Evolutionary conservation across 2,888 invertebrate genomes (phyloP), one percentile per base, ranked within the genome.

Genomic region (Chaetogeoica ovagalla): DNA sequence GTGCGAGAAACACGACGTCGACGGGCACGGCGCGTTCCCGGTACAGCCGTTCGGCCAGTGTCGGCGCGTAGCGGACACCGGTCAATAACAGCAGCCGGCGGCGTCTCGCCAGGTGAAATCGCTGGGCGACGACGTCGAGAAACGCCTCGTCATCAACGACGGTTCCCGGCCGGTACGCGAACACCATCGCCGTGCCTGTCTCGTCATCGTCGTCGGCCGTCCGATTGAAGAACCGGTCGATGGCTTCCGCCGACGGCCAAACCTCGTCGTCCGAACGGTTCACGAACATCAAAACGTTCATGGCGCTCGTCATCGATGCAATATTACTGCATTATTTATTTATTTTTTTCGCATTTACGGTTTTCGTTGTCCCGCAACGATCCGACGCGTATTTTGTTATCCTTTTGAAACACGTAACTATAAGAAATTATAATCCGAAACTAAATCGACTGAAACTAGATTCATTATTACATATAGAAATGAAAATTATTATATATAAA

Each of bases 241-340:
- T 19, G 7, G 55, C 23, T 5, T 17, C 21, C 15, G n/a, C 55
- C 19, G 74, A 19, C 6, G 65, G 65, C 74, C 74, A 55, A 6
- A 2, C 6, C 1, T 2, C 17, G 21, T n/a, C 19, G 30, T 5
- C 48, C 13, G 9, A 9, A 6, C 3, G 15, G 39, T 74, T 11
- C n/a, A 65, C 21, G 9, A 65, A 74, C 65, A 65, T 55, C 21
- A 65, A 55, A 17, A 74, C 63, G 74, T 65, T 74, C 74, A 74
- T 74, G 8, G 11, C n/a, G 8, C 1, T n/a, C n/a, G n/a, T n/a
- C n/a, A n/a, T n/a, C 43, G 43, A 7, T 6, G 7, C 43, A 9
- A 9, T 43, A 9, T 43, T 43, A 9, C 9, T 9, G 43, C 9
- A 9, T 43, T 43, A 30, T 43, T 43, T 43, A 9, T 43, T 43